phyloP scores from a whole-genome alignment of 1,140 invertebrate genomes.

The Babylonia areolata region DNA sequence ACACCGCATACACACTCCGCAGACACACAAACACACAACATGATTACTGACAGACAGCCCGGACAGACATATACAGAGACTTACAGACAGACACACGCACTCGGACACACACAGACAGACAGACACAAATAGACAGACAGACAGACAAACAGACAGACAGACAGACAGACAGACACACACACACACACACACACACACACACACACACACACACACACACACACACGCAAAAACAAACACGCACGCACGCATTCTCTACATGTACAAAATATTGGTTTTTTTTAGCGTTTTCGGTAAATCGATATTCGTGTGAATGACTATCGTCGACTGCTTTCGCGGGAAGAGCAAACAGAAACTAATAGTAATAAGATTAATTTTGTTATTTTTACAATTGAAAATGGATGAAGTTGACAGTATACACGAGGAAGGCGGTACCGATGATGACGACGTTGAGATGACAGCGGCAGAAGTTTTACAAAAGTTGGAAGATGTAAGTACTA shows the following conservation, averaged over 20 bases:
- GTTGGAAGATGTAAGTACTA: slow-evolving; percentile 81
- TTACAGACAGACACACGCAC: background rate
- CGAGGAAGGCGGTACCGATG: slow-evolving; percentile 23
- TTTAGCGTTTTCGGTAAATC: too few species aligned
- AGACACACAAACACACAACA: background rate
- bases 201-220: background rate
- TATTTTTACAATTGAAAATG: too few species aligned
- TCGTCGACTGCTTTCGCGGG: too few species aligned
- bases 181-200: background rate
- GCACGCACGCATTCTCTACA: background rate
- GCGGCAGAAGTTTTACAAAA: slow-evolving; percentile 81
- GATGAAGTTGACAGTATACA: background rate
- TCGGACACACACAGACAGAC: background rate
- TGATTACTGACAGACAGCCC: too few species aligned
- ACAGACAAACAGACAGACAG: background rate
- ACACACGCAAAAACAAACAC: background rate
- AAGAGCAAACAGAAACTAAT: too few species aligned
- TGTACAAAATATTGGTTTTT: too few species aligned
- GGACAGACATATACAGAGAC: background rate
- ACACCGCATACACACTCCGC: too few species aligned
- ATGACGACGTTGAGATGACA: slow-evolving; percentile 79
- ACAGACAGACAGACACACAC: background rate
- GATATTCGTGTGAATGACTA: too few species aligned
- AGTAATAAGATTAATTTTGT: too few species aligned
- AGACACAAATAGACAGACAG: background rate